Percentiles rank a stretch among this genome's conserved stretches.
Evolutionary conservation across 2,113 vertebrate species (phyloP).

Genomic region (Muscicapa adusta): DNA sequence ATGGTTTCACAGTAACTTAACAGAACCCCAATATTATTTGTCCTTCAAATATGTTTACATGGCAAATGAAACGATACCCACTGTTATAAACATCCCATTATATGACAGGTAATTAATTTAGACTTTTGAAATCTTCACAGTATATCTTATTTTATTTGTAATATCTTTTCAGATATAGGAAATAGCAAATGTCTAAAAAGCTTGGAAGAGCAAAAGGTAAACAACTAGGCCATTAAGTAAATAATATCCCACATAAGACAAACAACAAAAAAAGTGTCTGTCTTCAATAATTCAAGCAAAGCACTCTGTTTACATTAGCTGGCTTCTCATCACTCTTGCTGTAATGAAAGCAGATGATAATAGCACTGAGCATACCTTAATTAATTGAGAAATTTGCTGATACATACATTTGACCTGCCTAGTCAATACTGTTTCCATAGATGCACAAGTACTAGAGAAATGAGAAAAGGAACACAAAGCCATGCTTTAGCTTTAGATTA

Average conservation of each 20-base stretch:
- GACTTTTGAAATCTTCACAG: background rate
- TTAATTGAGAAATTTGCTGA: background rate
- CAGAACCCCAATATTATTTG: background rate
- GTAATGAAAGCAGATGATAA: slow-evolving; percentile 1
- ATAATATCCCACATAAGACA: background rate
- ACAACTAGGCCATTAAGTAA: background rate
- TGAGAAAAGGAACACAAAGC: background rate
- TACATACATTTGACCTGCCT: background rate
- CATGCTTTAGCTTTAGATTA: background rate
- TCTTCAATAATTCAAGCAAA: background rate
- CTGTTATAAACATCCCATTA: background rate
- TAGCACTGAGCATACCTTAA: background rate
- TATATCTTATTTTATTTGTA: background rate
- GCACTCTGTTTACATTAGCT: background rate
- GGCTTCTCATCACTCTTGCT: background rate
- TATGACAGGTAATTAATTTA: background rate
- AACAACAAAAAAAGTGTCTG: background rate
- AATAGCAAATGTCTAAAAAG: background rate
- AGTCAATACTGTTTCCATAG: background rate
- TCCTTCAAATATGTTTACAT: background rate
- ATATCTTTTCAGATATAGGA: background rate
- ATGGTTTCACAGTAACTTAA: background rate
- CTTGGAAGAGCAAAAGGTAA: background rate
- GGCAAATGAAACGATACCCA: background rate
- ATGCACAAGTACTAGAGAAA: background rate